Conservation (phyloP, 2,113 vertebrate genomes). For the Ammodytes dubius region DNA sequence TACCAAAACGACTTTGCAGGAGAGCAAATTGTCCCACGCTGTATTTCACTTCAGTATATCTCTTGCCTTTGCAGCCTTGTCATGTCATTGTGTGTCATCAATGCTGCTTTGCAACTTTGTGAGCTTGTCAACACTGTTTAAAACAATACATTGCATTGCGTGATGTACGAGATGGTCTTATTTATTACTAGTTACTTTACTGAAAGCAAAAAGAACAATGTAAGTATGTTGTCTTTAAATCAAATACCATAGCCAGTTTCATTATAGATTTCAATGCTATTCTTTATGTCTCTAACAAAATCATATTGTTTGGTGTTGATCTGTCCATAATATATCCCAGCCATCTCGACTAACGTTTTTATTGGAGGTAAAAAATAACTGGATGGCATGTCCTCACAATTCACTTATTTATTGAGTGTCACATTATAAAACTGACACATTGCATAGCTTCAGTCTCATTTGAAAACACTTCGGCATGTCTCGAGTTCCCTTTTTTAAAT, state of each 20-base stretch:
- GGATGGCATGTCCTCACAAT: background rate
- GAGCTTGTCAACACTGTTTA: background rate
- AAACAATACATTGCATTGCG: background rate
- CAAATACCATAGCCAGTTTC: background rate
- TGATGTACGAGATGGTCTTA: background rate
- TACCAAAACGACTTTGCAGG: background rate
- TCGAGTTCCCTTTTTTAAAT: constrained; percentile 24
- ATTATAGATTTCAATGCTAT: background rate
- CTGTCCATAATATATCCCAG: background rate
- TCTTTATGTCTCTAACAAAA: background rate
- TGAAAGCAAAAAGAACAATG: background rate
- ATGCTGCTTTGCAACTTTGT: background rate
- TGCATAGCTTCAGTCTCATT: constrained; percentile 23
- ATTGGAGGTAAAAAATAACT: background rate
- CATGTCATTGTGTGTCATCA: background rate
- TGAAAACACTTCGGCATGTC: constrained; percentile 19
- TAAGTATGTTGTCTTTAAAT: background rate
- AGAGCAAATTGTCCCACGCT: background rate
- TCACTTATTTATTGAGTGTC: constrained; percentile 20
- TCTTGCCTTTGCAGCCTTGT: background rate
- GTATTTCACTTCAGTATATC: background rate
- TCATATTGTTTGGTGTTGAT: background rate
- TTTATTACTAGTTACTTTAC: background rate
- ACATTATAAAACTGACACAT: constrained; percentile 19
- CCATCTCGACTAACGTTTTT: background rate